A percentile compares a stretch with the other conserved stretches of the same genome.
Evolutionary conservation across 2,113 vertebrate genomes (phyloP).

Genomic region (Grallaria varia): DNA sequence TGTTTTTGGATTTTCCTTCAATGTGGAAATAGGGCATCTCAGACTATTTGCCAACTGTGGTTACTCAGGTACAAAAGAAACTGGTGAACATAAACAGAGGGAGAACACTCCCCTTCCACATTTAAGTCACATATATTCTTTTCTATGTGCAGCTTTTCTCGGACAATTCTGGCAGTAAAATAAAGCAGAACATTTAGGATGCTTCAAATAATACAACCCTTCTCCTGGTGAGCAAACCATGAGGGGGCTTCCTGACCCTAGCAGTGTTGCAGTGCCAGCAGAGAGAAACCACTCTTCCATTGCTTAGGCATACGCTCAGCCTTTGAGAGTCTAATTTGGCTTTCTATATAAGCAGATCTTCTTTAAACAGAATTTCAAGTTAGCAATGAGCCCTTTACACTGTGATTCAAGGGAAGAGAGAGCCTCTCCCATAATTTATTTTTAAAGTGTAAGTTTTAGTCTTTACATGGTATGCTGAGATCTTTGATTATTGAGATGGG

Average conservation of each 20-base stretch:
- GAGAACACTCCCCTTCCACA: background rate
- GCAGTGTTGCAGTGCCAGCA: constrained; percentile 52
- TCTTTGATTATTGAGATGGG: background rate
- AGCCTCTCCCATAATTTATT: background rate
- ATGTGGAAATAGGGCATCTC: background rate
- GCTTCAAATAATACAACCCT: constrained; percentile 54
- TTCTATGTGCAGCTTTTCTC: background rate
- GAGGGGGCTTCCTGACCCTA: constrained; percentile 61
- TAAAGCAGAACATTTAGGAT: constrained; percentile 50
- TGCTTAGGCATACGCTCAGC: constrained; percentile 47
- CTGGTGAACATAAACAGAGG: background rate
- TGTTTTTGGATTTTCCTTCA: constrained; percentile 26
- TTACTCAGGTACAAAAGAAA: constrained; percentile 34
- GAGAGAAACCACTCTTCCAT: constrained; percentile 57
- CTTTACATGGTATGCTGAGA: background rate
- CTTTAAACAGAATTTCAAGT: constrained; percentile 46
- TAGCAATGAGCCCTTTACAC: constrained; percentile 15
- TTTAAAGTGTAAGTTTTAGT: background rate
- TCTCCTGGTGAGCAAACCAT: constrained; percentile 57
- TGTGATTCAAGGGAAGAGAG: background rate
- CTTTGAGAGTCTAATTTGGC: constrained; percentile 54
- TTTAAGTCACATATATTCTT: background rate
- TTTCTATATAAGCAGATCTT: constrained; percentile 57
- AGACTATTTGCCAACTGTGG: background rate
- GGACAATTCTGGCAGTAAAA: background rate